phyloP scores from a whole-genome alignment of 1,140 invertebrate genomes.

The Brachionus manjavacas region DNA sequence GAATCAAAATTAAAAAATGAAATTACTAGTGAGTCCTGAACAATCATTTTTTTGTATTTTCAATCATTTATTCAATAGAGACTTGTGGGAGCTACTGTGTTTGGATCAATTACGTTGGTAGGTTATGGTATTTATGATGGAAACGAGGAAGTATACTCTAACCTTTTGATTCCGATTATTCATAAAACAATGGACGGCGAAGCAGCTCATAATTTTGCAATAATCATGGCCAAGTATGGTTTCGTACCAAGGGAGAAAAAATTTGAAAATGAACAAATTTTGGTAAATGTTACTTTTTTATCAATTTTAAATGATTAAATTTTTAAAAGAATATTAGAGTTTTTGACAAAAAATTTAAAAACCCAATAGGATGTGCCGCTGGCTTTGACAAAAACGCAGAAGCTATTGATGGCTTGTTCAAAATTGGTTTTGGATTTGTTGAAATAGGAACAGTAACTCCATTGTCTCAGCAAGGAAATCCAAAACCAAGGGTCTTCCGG shows the following conservation, averaged over 20 bases:
- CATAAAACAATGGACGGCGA: constrained; percentile 68
- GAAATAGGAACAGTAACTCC: constrained; percentile 90
- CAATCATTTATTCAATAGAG: background rate
- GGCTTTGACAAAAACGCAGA: constrained; percentile 97
- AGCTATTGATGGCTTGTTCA: constrained; percentile 72
- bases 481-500: constrained; percentile 83
- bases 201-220: constrained; percentile 70
- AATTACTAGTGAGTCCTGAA: background rate
- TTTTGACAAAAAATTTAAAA: constrained; percentile 65
- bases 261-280: constrained; percentile 64
- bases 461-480: constrained; percentile 80
- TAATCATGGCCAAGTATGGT: constrained; percentile 70
- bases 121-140: constrained; percentile 46
- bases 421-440: constrained; percentile 87
- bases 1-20: background rate
- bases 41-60: background rate
- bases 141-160: constrained; percentile 72
- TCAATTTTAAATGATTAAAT: background rate
- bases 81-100: background rate
- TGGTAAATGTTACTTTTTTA: background rate
- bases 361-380: constrained; percentile 90
- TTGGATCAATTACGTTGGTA: background rate
- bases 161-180: constrained; percentile 67
- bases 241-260: constrained; percentile 61
- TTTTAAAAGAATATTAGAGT: constrained; percentile 31